Base-by-base conservation (phyloP, 2,797 vertebrate species). In the Gadopsis marmoratus region DNA sequence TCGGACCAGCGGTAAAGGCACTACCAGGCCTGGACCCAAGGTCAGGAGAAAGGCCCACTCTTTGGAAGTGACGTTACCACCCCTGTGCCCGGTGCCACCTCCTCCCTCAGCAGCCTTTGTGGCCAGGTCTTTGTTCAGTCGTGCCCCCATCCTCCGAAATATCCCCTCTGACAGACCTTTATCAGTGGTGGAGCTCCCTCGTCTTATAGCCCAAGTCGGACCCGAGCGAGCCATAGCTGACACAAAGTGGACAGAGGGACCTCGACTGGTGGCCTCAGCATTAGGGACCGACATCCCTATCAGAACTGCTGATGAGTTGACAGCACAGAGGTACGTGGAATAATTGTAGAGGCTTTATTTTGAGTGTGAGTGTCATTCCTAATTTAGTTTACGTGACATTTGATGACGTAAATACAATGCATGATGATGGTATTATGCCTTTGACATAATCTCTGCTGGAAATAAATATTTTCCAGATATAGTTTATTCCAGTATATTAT, bases 141-240 rank as follows among this genome's bases (percentile, higher is more conserved):
- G 1, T 1, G 3, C 58, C 39, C 13, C 84, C 2, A 63, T 76
- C 54, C 33, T 70, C 4, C 59, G 58, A 43, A 78, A 51, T 37
- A 31, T 5, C 31, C 33, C 76, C 7, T 51, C 87, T 7, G 61
- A 67, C 2, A 82, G 67, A 4, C 45, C 86, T 3, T 6, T 94
- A 31, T 91, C 93, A 0, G 41, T 92, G 23, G 79, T 91, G 21
- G 93, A 95, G 14, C 91, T 96, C 35, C 95, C 96, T 71, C 81
- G 14, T 47, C 82, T 94, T 21, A 66, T 93, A 26, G 91, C 93
- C n/a, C 78, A 89, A n/a, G 91, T 94, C 6, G 94, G 93, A 21
- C 50, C 84, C 1, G 56, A 85, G 33, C 76, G 85, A 77, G 92
- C 93, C 10, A 39, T 60, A 16, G 48, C 56, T 8, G 93, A 96